Evolutionary conservation across 2,888 invertebrate species (phyloP).

Genomic region (Idaea straminata): DNA sequence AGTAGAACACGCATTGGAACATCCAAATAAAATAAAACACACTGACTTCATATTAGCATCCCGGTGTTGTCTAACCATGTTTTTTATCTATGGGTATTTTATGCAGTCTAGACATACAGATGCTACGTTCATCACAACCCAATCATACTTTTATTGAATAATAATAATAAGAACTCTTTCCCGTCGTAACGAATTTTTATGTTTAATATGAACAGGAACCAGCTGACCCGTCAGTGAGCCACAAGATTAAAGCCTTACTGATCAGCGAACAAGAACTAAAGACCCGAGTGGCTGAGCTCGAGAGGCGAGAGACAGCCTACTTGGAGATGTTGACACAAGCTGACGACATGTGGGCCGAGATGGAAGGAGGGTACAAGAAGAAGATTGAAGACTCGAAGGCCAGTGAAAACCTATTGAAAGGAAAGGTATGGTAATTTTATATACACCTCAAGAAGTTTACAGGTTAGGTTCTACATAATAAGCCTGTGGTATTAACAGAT

Average conservation of each 20-base stretch:
- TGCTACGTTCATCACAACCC: too few species aligned
- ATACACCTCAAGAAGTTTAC: not conserved
- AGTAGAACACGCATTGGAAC: too few species aligned
- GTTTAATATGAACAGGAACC: slow-evolving; percentile 40
- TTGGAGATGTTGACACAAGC: slow-evolving; percentile 86
- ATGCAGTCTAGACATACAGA: too few species aligned
- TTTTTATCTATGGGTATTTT: too few species aligned
- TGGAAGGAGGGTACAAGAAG: slow-evolving; percentile 83
- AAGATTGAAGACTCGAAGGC: slow-evolving; percentile 75
- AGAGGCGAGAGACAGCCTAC: slow-evolving; percentile 83
- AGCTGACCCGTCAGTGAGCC: slow-evolving; percentile 45
- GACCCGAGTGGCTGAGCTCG: slow-evolving; percentile 81
- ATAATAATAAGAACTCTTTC: too few species aligned
- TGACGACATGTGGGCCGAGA: slow-evolving; percentile 85
- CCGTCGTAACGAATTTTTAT: too few species aligned
- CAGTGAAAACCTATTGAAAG: slow-evolving; percentile 70
- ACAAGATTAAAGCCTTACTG: slow-evolving; percentile 63
- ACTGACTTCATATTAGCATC: too few species aligned
- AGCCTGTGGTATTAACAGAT: too few species aligned
- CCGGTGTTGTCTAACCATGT: too few species aligned
- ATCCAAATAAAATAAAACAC: too few species aligned
- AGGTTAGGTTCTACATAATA: too few species aligned
- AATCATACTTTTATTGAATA: too few species aligned
- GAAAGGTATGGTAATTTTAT: slow-evolving; percentile 57
- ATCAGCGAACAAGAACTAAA: slow-evolving; percentile 81